Evolutionary conservation across 2,113 vertebrate genomes (phyloP).

Genomic region (Campylorhamphus procurvoides): DNA sequence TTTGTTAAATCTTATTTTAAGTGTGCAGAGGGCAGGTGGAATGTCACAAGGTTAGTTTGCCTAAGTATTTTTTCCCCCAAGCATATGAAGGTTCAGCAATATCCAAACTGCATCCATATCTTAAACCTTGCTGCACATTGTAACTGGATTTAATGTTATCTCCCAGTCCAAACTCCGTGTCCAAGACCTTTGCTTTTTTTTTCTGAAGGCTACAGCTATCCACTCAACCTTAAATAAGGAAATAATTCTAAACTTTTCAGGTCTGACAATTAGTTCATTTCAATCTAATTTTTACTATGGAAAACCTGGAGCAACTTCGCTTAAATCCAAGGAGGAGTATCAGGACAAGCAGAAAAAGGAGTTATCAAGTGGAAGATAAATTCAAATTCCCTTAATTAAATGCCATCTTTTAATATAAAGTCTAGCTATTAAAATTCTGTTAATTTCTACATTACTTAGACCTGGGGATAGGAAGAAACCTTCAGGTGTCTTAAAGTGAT

Average conservation of each 20-base stretch:
- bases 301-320: neutral
- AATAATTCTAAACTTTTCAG: neutral
- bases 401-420: neutral
- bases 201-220: neutral
- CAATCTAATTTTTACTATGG: neutral
- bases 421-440: conserved; percentile 6
- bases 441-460: neutral
- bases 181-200: neutral
- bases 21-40: neutral
- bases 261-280: neutral
- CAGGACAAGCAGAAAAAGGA: neutral
- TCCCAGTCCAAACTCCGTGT: neutral
- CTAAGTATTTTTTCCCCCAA: neutral
- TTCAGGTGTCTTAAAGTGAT: neutral
- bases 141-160: neutral
- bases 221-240: neutral
- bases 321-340: neutral
- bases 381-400: neutral
- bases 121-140: neutral
- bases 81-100: neutral
- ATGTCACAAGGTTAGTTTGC: neutral
- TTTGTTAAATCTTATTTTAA: neutral
- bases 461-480: neutral
- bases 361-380: neutral
- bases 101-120: neutral